Evolutionary conservation across 2,888 invertebrate species (phyloP), one percentile per base, ranked within the genome.

Genomic region (Nemoura dubitans): DNA sequence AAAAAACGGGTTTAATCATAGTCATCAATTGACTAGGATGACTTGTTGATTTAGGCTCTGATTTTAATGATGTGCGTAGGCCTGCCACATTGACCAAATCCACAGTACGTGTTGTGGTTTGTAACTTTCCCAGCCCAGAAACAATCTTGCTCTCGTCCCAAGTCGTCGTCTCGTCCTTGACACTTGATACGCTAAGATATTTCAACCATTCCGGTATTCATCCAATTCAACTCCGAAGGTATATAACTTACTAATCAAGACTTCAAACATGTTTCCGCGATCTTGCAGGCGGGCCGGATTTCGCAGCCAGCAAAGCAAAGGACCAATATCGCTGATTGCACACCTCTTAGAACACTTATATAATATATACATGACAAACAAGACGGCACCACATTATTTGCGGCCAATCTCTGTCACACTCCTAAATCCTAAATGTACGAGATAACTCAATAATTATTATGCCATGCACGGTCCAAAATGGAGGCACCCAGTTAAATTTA

Each of bases 1-100:
- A 81, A 30, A 28, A 28, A 81, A 29, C 29, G 7, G n/a, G 28
- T n/a, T 81, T 81, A 28, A 81, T 81, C 81, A 81, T 81, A 30
- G 81, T 81, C 30, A 81, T 81, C 28, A 81, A 81, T 30, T 81
- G 81, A 28, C 81, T 29, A 28, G 27, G 78, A 78, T 78, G 78
- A 78, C 78, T 78, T 78, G 78, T 78, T 78, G 78, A 27, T 78
- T 78, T 78, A 78, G 10, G 28, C 27, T 78, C 10, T 25, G 7
- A 28, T 78, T 78, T 78, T 78, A 78, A 78, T 78, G 78, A 14
- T 78, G 78, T 78, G 78, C 78, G 78, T 78, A 59, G 59, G 2
- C 78, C 78, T 7, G 78, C 27, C 78, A 16, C 25, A 59, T 21
- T 59, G 59, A 59, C 59, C 59, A 59, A 59, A 59, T 59, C 59